Conservation (phyloP, 2,113 vertebrate species). For the Cyprinodon variegatus region DNA sequence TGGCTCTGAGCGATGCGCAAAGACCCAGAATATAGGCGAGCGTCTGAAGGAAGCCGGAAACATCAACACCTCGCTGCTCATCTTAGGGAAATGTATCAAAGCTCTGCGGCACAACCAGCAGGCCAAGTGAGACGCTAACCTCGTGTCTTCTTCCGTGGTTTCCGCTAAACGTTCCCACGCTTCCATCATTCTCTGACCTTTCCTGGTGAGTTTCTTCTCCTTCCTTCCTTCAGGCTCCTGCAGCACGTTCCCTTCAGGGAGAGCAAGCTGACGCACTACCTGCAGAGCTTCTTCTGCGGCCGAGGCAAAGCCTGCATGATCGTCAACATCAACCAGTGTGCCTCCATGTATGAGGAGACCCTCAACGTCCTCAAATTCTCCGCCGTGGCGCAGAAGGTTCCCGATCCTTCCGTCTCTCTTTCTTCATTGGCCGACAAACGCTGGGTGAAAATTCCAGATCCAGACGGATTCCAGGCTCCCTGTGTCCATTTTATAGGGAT, state of each 20-base stretch:
- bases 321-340: slow-evolving; percentile 91
- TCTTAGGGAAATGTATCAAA: slow-evolving; percentile 92
- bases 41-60: slow-evolving; percentile 96
- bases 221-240: slow-evolving; percentile 77
- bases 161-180: too few relatives aligned
- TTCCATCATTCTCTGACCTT: too few relatives aligned
- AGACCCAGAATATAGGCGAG: slow-evolving; percentile 91
- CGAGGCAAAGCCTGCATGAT: slow-evolving; percentile 93
- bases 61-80: slow-evolving; percentile 93
- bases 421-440: background rate
- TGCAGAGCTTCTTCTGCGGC: slow-evolving; percentile 93
- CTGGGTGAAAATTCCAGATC: too few relatives aligned
- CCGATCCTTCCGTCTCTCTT: fast-evolving
- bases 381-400: slow-evolving; percentile 90
- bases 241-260: slow-evolving; percentile 95
- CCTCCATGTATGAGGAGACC: slow-evolving; percentile 91
- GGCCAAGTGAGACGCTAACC: slow-evolving; percentile 83
- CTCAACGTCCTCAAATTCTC: slow-evolving; percentile 94
- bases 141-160: too few relatives aligned
- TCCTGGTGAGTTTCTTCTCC: fast-evolving
- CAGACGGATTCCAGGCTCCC: background rate
- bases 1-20: slow-evolving; percentile 91
- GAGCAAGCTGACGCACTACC: slow-evolving; percentile 94
- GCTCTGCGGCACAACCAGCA: slow-evolving; percentile 89
- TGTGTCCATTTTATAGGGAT: too few relatives aligned